A percentile compares a stretch with the other conserved stretches of the same genome.
phyloP scores from a whole-genome alignment of 2,888 invertebrate genomes.

The Pegoplata infirma region DNA sequence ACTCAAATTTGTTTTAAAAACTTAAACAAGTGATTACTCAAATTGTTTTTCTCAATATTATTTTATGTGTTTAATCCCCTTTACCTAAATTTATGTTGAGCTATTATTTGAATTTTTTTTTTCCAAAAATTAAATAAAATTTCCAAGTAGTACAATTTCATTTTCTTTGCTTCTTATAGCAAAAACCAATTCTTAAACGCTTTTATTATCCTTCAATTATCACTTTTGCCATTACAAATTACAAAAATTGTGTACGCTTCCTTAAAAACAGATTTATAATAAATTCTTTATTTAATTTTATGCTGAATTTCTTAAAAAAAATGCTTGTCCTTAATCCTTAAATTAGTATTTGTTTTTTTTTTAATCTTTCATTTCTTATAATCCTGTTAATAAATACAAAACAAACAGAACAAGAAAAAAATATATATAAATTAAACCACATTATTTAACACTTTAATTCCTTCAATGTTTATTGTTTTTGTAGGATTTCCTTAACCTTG shows the following conservation, averaged over 20 bases:
- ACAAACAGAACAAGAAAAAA: neutral
- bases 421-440: slow-evolving; percentile 33
- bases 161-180: no score
- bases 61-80: no score
- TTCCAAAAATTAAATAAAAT: no score
- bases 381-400: slow-evolving; percentile 35
- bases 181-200: no score
- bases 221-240: neutral
- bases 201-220: no score
- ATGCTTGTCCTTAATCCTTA: slow-evolving; percentile 22
- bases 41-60: no score
- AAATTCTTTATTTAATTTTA: neutral
- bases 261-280: neutral
- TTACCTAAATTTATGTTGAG: no score
- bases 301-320: neutral
- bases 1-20: no score
- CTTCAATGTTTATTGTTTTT: slow-evolving; percentile 9
- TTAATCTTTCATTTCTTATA: slow-evolving; percentile 39
- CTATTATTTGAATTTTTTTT: no score
- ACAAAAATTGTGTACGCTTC: neutral
- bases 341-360: slow-evolving; percentile 32
- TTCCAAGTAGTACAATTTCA: no score
- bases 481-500: neutral
- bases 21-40: no score
- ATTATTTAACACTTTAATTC: slow-evolving; percentile 50